These are phyloP conservation scores for Ceratina japonica DNA, from an alignment of 1,140 invertebrate species.

Conservation along the genomic window DNA sequence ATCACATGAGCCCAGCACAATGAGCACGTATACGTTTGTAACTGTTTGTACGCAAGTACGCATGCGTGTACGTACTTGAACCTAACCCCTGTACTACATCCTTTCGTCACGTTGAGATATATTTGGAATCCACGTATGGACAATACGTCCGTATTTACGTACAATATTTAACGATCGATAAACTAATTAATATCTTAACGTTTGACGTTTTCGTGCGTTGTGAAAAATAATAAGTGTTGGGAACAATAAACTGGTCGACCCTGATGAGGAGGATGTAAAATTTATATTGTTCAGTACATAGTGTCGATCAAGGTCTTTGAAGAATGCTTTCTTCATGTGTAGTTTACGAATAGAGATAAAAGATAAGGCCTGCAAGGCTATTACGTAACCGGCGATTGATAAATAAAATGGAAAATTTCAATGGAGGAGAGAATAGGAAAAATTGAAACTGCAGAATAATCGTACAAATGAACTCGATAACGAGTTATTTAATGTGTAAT, in stretches of 20 bases:
- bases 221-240: background rate
- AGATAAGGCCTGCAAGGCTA: background rate
- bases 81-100: conserved; percentile 36
- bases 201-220: background rate
- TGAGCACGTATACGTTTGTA: no score
- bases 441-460: background rate
- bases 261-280: background rate
- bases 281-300: background rate
- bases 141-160: background rate
- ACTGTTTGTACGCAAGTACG: no score
- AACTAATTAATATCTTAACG: background rate
- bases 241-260: background rate
- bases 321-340: background rate
- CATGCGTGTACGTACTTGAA: background rate
- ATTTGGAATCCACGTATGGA: conserved; percentile 14
- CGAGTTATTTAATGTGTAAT: conserved; percentile 20
- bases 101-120: conserved; percentile 16
- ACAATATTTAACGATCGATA: conserved; percentile 18
- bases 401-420: background rate
- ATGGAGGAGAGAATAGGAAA: background rate
- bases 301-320: no score
- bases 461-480: conserved; percentile 9
- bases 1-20: no score
- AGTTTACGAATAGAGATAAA: background rate
- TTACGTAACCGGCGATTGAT: background rate